Evolutionary conservation across 2,888 invertebrate genomes (phyloP).

Genomic region (Sarcophaga rosellei): DNA sequence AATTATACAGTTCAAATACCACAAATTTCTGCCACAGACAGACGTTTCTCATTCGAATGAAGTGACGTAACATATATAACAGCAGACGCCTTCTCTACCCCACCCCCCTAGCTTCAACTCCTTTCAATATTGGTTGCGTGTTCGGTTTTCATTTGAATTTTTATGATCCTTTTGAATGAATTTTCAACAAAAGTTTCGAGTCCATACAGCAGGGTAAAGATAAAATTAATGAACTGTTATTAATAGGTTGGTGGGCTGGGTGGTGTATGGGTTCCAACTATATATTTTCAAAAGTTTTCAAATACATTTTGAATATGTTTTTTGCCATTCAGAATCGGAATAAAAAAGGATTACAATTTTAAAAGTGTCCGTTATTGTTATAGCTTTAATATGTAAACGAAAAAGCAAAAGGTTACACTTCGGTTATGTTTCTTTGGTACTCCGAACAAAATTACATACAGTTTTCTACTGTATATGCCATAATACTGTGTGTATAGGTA

Average conservation of each 20-base stretch:
- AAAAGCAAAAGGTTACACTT: no score
- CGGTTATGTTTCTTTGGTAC: no score
- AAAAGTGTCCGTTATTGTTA: neutral
- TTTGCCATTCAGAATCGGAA: neutral
- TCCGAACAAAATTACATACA: no score
- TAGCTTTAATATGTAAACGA: constrained; percentile 8
- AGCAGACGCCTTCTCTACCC: no score
- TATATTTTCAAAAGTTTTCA: neutral
- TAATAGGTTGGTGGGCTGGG: constrained; percentile 3
- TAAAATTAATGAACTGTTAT: constrained; percentile 28
- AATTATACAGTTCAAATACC: neutral
- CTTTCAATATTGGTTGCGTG: neutral
- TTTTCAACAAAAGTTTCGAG: neutral
- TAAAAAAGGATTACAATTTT: neutral
- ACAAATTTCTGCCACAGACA: neutral
- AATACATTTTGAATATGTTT: neutral
- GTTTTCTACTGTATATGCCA: no score
- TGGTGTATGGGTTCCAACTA: neutral
- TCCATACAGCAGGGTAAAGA: neutral
- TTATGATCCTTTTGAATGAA: neutral
- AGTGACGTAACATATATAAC: no score
- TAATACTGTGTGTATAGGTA: no score
- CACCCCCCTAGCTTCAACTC: no score
- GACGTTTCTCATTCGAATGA: neutral
- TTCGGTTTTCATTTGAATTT: neutral